Conservation (phyloP, 1,140 invertebrate genomes). For the Drosophila erecta region DNA sequence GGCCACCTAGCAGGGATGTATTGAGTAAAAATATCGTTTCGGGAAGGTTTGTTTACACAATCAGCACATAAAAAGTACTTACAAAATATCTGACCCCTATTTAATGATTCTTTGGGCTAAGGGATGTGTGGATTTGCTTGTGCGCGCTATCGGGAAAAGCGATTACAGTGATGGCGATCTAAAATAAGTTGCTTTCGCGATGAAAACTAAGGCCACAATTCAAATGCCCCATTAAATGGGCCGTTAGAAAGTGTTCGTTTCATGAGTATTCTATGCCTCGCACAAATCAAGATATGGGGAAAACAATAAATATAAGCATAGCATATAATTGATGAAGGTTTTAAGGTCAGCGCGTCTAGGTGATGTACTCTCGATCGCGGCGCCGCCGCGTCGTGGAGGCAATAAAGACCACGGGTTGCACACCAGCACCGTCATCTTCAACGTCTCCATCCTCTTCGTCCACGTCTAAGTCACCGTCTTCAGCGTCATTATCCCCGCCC, state of each 20-base stretch:
- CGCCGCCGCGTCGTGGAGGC: slow-evolving; percentile 61
- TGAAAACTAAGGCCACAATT: slow-evolving; percentile 75
- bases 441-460: slow-evolving; percentile 42
- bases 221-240: slow-evolving; percentile 59
- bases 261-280: slow-evolving; percentile 63
- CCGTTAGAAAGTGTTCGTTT: slow-evolving; percentile 34
- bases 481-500: slow-evolving; percentile 64
- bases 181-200: slow-evolving; percentile 51
- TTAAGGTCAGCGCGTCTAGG: slow-evolving; percentile 46
- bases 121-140: slow-evolving; percentile 14
- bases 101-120: slow-evolving; percentile 58
- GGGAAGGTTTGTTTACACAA: slow-evolving; percentile 10
- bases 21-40: slow-evolving; percentile 22
- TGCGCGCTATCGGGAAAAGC: slow-evolving; percentile 17
- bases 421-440: slow-evolving; percentile 39
- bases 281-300: slow-evolving; percentile 23
- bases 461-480: slow-evolving; percentile 39
- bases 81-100: slow-evolving; percentile 19
- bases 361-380: slow-evolving; percentile 70
- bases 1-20: slow-evolving; percentile 30
- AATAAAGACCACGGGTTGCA: slow-evolving; percentile 57
- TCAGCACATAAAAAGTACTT: slow-evolving; percentile 29
- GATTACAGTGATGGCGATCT: slow-evolving; percentile 21
- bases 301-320: slow-evolving; percentile 30
- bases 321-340: slow-evolving; percentile 19